Percentiles rank a stretch among this genome's conserved stretches.
phyloP scores from a whole-genome alignment of 2,797 vertebrate genomes.

The Gouania willdenowi region DNA sequence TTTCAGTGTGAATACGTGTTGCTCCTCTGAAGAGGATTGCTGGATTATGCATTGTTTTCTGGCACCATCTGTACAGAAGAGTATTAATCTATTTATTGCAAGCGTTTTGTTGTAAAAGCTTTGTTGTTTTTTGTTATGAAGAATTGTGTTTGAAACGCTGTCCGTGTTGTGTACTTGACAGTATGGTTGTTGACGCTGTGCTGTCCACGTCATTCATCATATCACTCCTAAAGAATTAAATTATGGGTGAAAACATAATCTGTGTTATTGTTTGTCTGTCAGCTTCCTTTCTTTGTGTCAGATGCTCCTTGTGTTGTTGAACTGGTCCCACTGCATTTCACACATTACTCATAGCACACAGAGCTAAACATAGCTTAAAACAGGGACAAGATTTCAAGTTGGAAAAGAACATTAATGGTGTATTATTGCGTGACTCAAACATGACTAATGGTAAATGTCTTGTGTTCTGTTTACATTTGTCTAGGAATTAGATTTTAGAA shows the following conservation, averaged over 20 bases:
- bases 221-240: conserved; percentile 72
- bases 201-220: conserved; percentile 58
- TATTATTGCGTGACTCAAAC: too few species aligned
- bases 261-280: neutral
- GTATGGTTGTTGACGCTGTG: conserved; percentile 55
- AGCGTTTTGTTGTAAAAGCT: conserved; percentile 56
- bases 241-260: conserved; percentile 15
- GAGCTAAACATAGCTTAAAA: neutral
- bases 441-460: too few species aligned
- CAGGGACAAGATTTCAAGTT: too few species aligned
- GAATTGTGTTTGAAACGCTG: conserved; percentile 59
- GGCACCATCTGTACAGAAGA: conserved; percentile 77
- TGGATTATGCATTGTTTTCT: conserved; percentile 73
- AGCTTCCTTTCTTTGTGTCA: conserved; percentile 17
- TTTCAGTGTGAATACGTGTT: conserved; percentile 48
- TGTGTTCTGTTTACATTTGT: too few species aligned
- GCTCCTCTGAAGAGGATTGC: conserved; percentile 37
- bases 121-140: conserved; percentile 40
- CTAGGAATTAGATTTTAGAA: too few species aligned
- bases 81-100: conserved; percentile 79
- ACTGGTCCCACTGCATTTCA: conserved; percentile 53
- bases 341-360: neutral
- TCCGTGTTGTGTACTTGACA: conserved; percentile 67
- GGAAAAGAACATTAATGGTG: too few species aligned
- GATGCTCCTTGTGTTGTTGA: conserved; percentile 12